Percentiles rank a stretch among this genome's conserved stretches.
phyloP scores from a whole-genome alignment of 2,888 invertebrate species.

The Syrista parreyssii region DNA sequence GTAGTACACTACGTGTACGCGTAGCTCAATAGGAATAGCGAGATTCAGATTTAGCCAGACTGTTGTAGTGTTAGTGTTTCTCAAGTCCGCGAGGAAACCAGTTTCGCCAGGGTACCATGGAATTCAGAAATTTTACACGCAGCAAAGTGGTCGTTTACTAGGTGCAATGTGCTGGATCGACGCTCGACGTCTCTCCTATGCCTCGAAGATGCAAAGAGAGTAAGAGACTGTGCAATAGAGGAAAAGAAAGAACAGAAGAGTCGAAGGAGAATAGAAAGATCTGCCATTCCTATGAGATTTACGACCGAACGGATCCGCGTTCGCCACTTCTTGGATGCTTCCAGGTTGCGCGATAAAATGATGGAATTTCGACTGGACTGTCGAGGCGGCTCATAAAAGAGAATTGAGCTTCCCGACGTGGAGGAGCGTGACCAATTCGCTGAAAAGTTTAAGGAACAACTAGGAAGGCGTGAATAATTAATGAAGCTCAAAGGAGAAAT shows the following conservation, averaged over 20 bases:
- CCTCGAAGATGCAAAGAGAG: background rate
- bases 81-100: background rate
- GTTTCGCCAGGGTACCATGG: background rate
- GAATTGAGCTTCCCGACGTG: background rate
- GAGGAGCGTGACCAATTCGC: background rate
- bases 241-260: background rate
- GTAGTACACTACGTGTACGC: background rate
- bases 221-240: background rate
- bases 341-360: slow-evolving; percentile 34
- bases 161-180: slow-evolving; percentile 19
- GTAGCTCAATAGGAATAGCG: background rate
- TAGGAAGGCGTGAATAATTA: background rate
- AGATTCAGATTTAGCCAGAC: background rate
- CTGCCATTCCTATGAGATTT: slow-evolving; percentile 31
- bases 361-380: slow-evolving; percentile 27
- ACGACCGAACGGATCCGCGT: slow-evolving; percentile 38
- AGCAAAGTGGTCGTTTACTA: slow-evolving; percentile 36
- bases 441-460: background rate
- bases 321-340: slow-evolving; percentile 23
- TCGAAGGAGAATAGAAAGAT: background rate
- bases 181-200: background rate
- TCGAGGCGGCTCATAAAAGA: background rate
- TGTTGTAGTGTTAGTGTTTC: background rate
- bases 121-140: slow-evolving; percentile 32
- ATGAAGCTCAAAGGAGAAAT: background rate